phyloP scores from a whole-genome alignment of 1,140 invertebrate genomes.

The Platorchestia sp. region DNA sequence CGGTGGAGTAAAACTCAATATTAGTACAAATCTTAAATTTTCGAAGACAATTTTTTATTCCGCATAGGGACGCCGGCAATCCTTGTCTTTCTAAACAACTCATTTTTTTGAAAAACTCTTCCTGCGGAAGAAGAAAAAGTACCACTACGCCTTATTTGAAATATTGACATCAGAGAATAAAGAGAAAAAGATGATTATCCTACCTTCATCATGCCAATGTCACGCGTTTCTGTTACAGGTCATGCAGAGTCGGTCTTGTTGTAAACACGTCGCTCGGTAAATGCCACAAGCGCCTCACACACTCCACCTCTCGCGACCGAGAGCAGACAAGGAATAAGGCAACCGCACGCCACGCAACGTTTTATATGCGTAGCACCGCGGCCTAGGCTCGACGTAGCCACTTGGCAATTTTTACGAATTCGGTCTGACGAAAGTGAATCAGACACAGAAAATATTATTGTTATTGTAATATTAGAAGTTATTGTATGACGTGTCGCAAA shows the following conservation, averaged over 20 bases:
- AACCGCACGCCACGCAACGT: not conserved
- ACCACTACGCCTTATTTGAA: too few species aligned
- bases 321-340: not conserved
- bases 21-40: too few species aligned
- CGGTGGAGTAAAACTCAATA: too few species aligned
- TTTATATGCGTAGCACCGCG: not conserved
- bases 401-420: not conserved
- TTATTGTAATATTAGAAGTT: not conserved
- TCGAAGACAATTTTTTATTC: too few species aligned
- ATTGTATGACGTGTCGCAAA: not conserved
- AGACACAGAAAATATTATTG: not conserved
- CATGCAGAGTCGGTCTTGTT: not conserved
- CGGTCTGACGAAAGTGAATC: not conserved
- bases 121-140: too few species aligned
- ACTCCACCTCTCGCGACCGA: not conserved
- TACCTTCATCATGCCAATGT: not conserved
- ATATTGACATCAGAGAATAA: not conserved
- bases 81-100: too few species aligned
- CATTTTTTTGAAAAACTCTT: too few species aligned
- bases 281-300: slow-evolving; percentile 9
- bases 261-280: not conserved
- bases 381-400: not conserved
- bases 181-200: not conserved
- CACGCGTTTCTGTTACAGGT: not conserved
- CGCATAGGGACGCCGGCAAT: too few species aligned